Base-by-base conservation (phyloP, 2,797 vertebrate species). In the Cyprinella venusta region DNA sequence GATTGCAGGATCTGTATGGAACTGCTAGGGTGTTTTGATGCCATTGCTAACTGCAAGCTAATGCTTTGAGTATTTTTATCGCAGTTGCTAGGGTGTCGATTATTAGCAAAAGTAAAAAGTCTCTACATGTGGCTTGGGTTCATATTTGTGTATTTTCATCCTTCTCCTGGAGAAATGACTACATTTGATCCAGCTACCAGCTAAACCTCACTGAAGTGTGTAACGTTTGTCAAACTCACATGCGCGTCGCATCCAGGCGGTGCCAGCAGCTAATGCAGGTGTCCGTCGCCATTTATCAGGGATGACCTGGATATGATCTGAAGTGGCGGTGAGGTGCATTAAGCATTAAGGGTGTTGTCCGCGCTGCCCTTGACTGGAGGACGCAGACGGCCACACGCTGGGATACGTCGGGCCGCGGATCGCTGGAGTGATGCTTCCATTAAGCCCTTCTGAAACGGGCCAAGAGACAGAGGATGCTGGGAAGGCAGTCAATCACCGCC, bases 401-500 rank as follows among this genome's bases (percentile, higher is more conserved):
- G 83, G 78, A 52, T 26, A 40, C 45, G 38, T 75, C 83, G 50
- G 78, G 56, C 69, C 67, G 75, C 15, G 5, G 72, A 86, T 85
- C 40, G 72, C 76, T 21, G 8, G 45, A 90, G 69, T 82, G 87
- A 88, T 83, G 64, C 84, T 86, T 87, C 72, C 76, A 87, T 87
- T 86, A 84, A 84, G 69, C 63, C 54, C 72, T 75, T 84, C 72
- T 6, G 56, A 78, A 79, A 80, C 26, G 54, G 81, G 56, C 79
- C 76, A 86, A 78, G 80, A 83, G 82, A 85, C 79, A 38, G 40
- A 86, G 59, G 63, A 75, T 54, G 68, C 84, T 82, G 76, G 52
- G 80, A 86, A 71, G 67, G 76, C 61, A 82, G 85, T 89, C 85
- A 84, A 88, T 89, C 88, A 85, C 75, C 0, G 12, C 21, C 4